A percentile compares a stretch with the other conserved stretches of the same genome.
Conservation (phyloP, 2,888 invertebrate genomes). For the Pyrrhia umbra region DNA sequence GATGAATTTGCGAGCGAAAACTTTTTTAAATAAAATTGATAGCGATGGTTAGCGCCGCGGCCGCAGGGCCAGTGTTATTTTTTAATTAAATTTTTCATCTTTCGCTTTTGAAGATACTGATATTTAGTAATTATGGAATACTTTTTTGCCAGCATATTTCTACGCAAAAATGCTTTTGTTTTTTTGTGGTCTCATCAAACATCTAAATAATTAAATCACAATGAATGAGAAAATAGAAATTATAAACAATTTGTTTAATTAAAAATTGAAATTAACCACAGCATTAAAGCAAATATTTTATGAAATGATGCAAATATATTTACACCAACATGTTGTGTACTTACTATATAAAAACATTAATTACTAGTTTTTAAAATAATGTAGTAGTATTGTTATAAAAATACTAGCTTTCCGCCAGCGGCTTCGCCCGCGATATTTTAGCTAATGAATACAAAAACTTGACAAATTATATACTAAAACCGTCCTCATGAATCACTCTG, state of each 20-base stretch:
- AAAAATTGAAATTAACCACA: neutral
- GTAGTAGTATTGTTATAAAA: too few relatives aligned
- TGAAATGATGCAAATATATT: too few relatives aligned
- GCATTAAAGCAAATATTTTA: neutral
- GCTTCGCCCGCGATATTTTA: too few relatives aligned
- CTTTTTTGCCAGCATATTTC: conserved; percentile 59
- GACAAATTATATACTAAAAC: too few relatives aligned
- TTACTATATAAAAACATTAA: too few relatives aligned
- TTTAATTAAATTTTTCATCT: conserved; percentile 75
- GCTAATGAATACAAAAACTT: too few relatives aligned
- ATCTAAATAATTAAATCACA: conserved; percentile 18
- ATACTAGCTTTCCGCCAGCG: too few relatives aligned
- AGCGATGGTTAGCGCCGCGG: conserved; percentile 61
- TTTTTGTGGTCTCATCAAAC: conserved; percentile 31
- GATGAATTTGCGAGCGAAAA: conserved; percentile 74
- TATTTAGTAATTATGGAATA: conserved; percentile 69
- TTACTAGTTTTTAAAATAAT: too few relatives aligned
- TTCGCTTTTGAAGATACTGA: conserved; percentile 67
- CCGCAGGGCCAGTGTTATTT: conserved; percentile 67
- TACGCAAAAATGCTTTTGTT: conserved; percentile 40
- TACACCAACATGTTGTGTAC: too few relatives aligned
- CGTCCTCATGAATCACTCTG: too few relatives aligned
- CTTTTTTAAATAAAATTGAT: conserved; percentile 76
- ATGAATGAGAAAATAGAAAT: neutral
- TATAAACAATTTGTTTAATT: neutral